Conservation (phyloP, 2,888 invertebrate genomes). For the Augiades crinisus region DNA sequence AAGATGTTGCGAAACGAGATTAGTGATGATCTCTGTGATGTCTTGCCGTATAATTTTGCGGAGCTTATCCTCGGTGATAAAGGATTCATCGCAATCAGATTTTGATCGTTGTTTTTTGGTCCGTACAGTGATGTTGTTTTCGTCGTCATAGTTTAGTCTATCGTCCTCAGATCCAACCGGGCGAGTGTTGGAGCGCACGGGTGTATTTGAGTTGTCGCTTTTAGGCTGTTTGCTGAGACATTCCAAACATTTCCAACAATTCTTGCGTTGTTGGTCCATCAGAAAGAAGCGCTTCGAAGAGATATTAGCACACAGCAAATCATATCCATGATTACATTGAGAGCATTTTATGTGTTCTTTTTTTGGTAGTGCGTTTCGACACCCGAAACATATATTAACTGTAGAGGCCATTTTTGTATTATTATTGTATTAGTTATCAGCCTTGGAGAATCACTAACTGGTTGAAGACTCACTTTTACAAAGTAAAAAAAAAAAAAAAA, state of each 20-base stretch:
- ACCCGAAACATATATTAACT: slow-evolving; percentile 1
- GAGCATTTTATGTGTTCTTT: slow-evolving; percentile 16
- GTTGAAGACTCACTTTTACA: not conserved
- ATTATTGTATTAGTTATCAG: not conserved
- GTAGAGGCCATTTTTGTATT: not conserved
- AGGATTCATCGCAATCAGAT: not conserved
- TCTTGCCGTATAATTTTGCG: slow-evolving; percentile 5
- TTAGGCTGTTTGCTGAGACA: slow-evolving; percentile 23
- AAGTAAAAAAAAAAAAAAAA: no score
- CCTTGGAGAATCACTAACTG: not conserved
- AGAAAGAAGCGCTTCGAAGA: slow-evolving; percentile 18
- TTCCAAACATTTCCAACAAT: slow-evolving; percentile 18
- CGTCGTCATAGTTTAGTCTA: not conserved
- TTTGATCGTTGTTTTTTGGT: not conserved
- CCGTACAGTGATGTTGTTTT: not conserved
- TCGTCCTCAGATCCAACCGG: not conserved
- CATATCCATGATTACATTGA: slow-evolving; percentile 9
- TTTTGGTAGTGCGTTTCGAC: not conserved
- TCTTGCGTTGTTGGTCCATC: slow-evolving; percentile 12
- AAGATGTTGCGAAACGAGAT: slow-evolving; percentile 6
- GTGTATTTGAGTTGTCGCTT: slow-evolving; percentile 22
- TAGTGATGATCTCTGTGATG: slow-evolving; percentile 10
- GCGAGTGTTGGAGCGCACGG: slow-evolving; percentile 2
- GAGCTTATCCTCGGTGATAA: slow-evolving; percentile 3
- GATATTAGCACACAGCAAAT: slow-evolving; percentile 19